Evolutionary conservation across 92 coral and sea anemone genomes (phyloP).

Genomic region (Meandrina meandrites): DNA sequence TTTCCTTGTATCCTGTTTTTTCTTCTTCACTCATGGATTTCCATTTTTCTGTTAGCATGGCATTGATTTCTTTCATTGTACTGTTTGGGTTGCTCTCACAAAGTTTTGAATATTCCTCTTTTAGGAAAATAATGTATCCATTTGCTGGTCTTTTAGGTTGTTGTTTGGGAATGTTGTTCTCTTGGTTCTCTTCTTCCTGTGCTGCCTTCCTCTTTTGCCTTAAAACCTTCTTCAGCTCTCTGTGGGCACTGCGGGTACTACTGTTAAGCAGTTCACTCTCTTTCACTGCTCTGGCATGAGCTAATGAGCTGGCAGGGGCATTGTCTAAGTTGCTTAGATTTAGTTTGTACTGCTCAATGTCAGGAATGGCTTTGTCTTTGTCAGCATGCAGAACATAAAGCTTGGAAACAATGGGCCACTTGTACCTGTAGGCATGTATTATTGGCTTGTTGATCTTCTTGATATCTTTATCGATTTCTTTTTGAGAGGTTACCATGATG

Average conservation of each 20-base stretch:
- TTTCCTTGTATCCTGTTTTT: constrained; percentile 19
- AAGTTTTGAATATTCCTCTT: constrained; percentile 10
- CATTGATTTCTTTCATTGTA: constrained; percentile 26
- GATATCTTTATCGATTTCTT: too few relatives aligned
- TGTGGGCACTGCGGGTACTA: constrained; percentile 35
- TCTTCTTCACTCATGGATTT: constrained; percentile 38
- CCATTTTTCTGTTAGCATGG: constrained; percentile 40
- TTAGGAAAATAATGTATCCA: constrained; percentile 34
- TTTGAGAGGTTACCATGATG: too few relatives aligned
- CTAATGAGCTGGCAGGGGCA: constrained; percentile 35
- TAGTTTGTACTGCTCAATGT: constrained; percentile 32
- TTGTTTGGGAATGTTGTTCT: constrained; percentile 8
- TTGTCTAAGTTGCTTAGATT: constrained; percentile 22
- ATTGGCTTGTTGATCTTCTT: too few relatives aligned
- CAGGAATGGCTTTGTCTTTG: constrained; percentile 37
- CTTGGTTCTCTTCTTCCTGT: constrained; percentile 27
- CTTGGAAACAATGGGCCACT: constrained; percentile 44
- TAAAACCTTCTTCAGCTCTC: constrained; percentile 24
- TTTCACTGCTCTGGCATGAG: constrained; percentile 26
- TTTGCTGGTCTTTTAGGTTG: constrained; percentile 48
- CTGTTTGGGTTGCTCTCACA: constrained; percentile 21
- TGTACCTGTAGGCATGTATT: constrained; percentile 22
- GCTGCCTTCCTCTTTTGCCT: constrained; percentile 33
- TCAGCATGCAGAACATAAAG: constrained; percentile 32
- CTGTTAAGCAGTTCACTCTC: constrained; percentile 37